Evolutionary conservation across 2,888 invertebrate species (phyloP), one percentile per base, ranked within the genome.

Genomic region (Gryllus longicercus): DNA sequence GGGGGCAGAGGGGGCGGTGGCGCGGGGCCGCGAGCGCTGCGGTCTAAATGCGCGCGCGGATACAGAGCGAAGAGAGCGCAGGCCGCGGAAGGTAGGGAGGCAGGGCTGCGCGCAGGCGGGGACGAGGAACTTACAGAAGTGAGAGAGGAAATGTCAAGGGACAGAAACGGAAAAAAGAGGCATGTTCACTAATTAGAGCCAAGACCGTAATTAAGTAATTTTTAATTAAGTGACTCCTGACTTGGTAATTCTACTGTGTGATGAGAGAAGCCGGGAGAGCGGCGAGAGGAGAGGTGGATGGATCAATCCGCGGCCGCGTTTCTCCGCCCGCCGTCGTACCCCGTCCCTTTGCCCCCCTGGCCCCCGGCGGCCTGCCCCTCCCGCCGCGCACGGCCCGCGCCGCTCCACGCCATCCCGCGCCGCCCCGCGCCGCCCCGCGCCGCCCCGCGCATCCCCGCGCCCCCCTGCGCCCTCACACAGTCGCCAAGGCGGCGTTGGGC

Each of bases 141-240:
- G 51, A 74, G 75, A 78, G 51, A 49, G 82, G 76, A 18, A 79
- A 75, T 50, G 77, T 80, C 80, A 79, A 77, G 79, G 80, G 80
- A 81, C 79, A 80, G 79, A 78, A 80, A 80, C 51, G 63, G 63
- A 75, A 81, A 82, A 82, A 82, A 82, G 79, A 82, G 82, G 78
- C 82, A 82, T 81, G 82, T 81, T 82, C 82, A 85, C 89, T 90
- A 91, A 91, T 91, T 90, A 91, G 90, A 88, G 89, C 89, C 89
- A 90, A 90, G 90, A 90, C 89, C 89, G 89, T 90, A 90, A 90
- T 90, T 90, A 90, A 90, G 90, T 90, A 89, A 90, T 90, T 90
- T 90, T 90, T 90, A 90, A 90, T 90, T 90, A 90, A 90, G 89
- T 88, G 88, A 87, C 87, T 87, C 85, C 78, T 80, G 80, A 79